Evolutionary conservation across 1,140 invertebrate species (phyloP), one percentile per base, ranked within the genome.

Genomic region (Andricus grossulariae): DNA sequence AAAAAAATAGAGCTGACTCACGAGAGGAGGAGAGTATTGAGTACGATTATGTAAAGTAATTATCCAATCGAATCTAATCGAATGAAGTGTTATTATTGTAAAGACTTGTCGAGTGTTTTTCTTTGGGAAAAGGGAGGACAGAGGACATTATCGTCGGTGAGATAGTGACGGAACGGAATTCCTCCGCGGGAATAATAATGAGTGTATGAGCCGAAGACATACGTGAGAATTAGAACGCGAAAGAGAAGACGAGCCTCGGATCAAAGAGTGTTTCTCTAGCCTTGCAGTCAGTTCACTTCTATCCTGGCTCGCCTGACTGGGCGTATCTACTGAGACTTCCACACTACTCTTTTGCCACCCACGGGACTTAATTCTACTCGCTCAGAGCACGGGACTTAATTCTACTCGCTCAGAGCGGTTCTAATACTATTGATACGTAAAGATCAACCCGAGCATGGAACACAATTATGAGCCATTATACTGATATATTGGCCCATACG

Each of bases 161-260:
- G 57, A 66, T 66, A 66, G 57, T 66, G 57, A 66, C 57, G 21
- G 57, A 66, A 66, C 57, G 57, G 57, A 66, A 66, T 66, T 66
- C 25, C 57, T 66, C 32, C 12, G 57, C 25, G 57, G 39, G 57
- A 15, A 66, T 66, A 66, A 66, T 66, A 66, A 66, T 66, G 57
- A 66, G 57, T 25, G 16, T 66, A 32, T 66, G 57, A 66, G 21
- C 25, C 57, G 21, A 66, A 66, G 57, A 66, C 57, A 66, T 66
- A 66, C 57, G 57, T 66, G 57, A 66, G 57, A 66, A 66, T 66
- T 66, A 39, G 57, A 66, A 66, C 57, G 57, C 57, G 12, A 66
- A 32, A 66, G 57, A 66, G 57, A 66, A 66, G 57, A 66, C 57
- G 57, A 21, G 57, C 21, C 57, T 45, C 57, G 13, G 25, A 66